phyloP scores from a whole-genome alignment of 2,113 vertebrate genomes.

The Halichoeres trimaculatus region DNA sequence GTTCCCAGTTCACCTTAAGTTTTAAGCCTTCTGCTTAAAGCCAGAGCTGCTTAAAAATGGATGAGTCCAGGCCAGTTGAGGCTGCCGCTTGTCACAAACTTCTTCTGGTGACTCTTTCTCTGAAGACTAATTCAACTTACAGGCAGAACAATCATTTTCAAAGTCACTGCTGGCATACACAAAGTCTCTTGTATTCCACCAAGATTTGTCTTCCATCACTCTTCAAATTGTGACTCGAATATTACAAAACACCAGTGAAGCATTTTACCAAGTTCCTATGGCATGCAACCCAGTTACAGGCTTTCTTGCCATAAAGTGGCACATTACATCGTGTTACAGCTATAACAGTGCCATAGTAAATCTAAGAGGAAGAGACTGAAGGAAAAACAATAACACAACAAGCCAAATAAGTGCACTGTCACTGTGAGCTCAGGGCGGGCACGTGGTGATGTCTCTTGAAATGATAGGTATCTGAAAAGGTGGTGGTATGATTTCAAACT shows the following conservation, averaged over 20 bases:
- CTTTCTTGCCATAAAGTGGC: slow-evolving; percentile 57
- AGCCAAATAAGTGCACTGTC: slow-evolving; percentile 85
- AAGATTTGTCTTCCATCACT: slow-evolving; percentile 1
- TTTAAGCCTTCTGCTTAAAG: slow-evolving; percentile 34
- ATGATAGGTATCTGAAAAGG: slow-evolving; percentile 32
- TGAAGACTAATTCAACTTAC: slow-evolving; percentile 37
- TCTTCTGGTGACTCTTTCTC: slow-evolving; percentile 27
- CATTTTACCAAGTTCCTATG: slow-evolving; percentile 47
- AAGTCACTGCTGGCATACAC: slow-evolving; percentile 12
- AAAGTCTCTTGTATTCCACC: slow-evolving; percentile 24
- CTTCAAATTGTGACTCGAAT: slow-evolving; percentile 38
- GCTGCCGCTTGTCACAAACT: slow-evolving; percentile 10
- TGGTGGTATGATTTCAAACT: slow-evolving; percentile 21
- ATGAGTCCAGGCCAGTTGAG: slow-evolving; percentile 48
- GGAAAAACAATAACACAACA: slow-evolving; percentile 66
- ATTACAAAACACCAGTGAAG: slow-evolving; percentile 60
- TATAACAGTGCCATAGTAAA: slow-evolving; percentile 56
- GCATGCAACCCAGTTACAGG: slow-evolving; percentile 55
- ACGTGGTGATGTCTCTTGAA: slow-evolving; percentile 32
- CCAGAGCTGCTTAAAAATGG: slow-evolving; percentile 43
- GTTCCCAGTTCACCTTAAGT: slow-evolving; percentile 40
- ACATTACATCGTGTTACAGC: slow-evolving; percentile 25
- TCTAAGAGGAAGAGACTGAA: slow-evolving; percentile 62
- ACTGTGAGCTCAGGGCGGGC: slow-evolving; percentile 68
- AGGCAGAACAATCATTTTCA: slow-evolving; percentile 48